Percentiles rank a stretch among this genome's conserved stretches.
phyloP scores from a whole-genome alignment of 2,113 vertebrate species.

The Tupaia tana region DNA sequence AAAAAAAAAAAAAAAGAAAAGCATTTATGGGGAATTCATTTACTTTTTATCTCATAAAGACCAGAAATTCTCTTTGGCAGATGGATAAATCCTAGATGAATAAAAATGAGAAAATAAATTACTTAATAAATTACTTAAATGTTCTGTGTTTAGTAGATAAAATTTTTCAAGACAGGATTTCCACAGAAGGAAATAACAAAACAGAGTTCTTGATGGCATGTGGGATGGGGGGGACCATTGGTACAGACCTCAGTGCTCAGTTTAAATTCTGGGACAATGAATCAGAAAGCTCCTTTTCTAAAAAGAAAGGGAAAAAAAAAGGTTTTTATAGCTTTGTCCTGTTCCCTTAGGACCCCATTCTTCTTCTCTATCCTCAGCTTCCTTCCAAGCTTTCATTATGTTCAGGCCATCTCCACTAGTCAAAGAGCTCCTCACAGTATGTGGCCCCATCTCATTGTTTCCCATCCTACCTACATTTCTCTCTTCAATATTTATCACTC shows the following conservation, averaged over 20 bases:
- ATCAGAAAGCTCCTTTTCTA: not conserved
- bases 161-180: conserved; percentile 18
- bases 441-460: not conserved
- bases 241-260: not conserved
- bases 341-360: not conserved
- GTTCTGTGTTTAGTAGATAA: not conserved
- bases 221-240: too few species aligned
- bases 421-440: not conserved
- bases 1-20: not conserved
- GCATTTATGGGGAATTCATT: not conserved
- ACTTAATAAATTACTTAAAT: conserved; percentile 47
- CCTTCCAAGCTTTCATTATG: not conserved
- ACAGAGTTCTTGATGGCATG: not conserved
- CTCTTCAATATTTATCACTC: not conserved
- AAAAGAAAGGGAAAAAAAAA: not conserved
- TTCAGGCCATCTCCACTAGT: not conserved
- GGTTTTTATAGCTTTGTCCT: not conserved
- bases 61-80: conserved; percentile 50
- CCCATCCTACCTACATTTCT: not conserved
- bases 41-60: conserved; percentile 18
- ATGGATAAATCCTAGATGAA: not conserved
- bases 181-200: not conserved
- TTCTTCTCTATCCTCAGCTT: not conserved
- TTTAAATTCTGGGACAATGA: not conserved
- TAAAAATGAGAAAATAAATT: conserved; percentile 58